Evolutionary conservation across 1,140 invertebrate species (phyloP), one percentile per base, ranked within the genome.

Genomic region (Hirudo medicinalis): DNA sequence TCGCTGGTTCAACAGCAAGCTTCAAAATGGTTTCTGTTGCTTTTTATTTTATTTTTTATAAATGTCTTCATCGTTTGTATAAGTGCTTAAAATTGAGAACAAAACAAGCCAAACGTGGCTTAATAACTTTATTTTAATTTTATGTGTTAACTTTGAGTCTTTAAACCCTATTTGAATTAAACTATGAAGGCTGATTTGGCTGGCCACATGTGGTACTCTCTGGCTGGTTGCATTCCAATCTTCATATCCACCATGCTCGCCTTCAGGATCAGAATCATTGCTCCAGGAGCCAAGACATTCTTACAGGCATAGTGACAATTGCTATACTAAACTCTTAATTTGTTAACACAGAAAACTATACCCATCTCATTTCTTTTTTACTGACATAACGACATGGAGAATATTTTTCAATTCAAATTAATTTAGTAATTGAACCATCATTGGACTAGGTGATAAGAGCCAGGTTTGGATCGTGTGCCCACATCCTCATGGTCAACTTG

Each of bases 241-340:
- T 22, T 73, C 29, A 36, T 73, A 27, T 73, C 68, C 54, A 67
- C 72, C 22, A 71, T 73, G 19, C 27, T 70, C 6, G 67, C 54
- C 20, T 70, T 54, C 27, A 67, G 68, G 68, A 73, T 73, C 20
- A 43, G 72, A 36, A 60, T 73, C 67, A 73, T 70, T 32, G 67
- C 72, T 29, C 72, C 72, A 9, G 72, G 72, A 43, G 72, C 72
- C 20, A 73, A 73, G 49, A 73, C 72, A 29, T 73, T 70, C 53
- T 60, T 73, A 27, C 72, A 73, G 67, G 72, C 68, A 57, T 17
- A 17, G 15, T 49, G 43, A 49, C 13, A 17, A 17, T 11, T 11
- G 0, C 1, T 2, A 13, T 49, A 13, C 11, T 49, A 49, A 49
- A 36, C 32, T 63, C 29, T 19, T 63, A 63, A 63, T 32, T 25